Conservation (phyloP, 2,113 vertebrate genomes). For the Oreamnos americanus region DNA sequence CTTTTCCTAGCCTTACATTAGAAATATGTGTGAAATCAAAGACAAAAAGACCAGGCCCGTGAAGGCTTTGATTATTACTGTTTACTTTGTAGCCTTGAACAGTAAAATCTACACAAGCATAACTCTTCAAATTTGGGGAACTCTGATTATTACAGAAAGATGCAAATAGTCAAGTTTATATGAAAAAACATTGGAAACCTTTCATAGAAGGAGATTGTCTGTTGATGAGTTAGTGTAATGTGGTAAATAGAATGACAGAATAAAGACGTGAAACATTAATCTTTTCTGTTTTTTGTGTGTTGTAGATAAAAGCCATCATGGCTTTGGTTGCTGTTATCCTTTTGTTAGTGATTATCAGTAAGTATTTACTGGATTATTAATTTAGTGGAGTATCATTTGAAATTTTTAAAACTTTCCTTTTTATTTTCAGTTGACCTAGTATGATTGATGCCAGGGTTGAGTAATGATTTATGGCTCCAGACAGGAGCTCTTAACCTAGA, state of each 20-base stretch:
- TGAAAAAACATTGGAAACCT: not conserved
- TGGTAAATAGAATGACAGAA: not conserved
- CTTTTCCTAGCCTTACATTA: not conserved
- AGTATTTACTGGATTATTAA: slow-evolving; percentile 75
- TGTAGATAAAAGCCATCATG: slow-evolving; percentile 95
- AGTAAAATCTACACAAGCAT: not conserved
- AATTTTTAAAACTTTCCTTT: slow-evolving; percentile 17
- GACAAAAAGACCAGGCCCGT: not conserved
- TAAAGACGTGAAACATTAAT: not conserved
- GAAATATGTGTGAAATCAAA: not conserved
- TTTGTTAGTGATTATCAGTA: slow-evolving; percentile 95
- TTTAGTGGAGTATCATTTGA: not conserved
- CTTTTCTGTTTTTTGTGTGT: slow-evolving; percentile 39
- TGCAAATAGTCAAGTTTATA: not conserved
- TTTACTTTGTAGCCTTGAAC: not conserved
- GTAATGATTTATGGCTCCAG: not conserved
- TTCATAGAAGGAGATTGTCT: not conserved
- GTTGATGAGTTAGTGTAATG: not conserved
- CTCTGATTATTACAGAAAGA: not conserved
- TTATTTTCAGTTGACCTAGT: not conserved
- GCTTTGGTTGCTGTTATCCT: slow-evolving; percentile 87
- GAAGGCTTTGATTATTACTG: not conserved
- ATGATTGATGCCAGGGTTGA: not conserved
- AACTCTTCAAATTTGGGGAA: not conserved
- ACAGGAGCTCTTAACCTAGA: not conserved